These are phyloP conservation scores for Melanocharis versteri DNA, from an alignment of 2,113 vertebrate species.

Conservation along the genomic window DNA sequence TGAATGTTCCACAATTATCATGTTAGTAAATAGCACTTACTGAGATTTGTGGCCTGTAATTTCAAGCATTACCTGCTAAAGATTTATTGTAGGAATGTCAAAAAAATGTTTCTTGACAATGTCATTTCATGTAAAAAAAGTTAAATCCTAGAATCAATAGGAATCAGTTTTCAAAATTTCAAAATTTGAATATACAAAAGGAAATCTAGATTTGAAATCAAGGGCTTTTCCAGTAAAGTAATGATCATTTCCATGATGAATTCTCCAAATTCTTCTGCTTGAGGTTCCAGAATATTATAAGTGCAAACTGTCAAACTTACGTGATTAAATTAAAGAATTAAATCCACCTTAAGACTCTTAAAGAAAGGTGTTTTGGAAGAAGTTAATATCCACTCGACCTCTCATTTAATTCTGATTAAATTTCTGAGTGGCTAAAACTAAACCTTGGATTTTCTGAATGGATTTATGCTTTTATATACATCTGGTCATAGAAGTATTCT, in stretches of 20 bases:
- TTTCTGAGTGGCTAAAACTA: neutral
- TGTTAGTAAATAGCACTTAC: constrained; percentile 69
- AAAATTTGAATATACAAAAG: neutral
- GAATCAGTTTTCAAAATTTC: neutral
- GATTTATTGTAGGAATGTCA: constrained; percentile 5
- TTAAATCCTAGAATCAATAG: neutral
- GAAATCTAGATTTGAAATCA: neutral
- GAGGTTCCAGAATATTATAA: neutral
- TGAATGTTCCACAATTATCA: constrained; percentile 69
- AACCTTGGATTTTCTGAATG: neutral
- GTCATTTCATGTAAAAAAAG: neutral
- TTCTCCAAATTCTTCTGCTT: neutral
- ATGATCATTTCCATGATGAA: neutral
- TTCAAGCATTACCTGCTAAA: constrained; percentile 55
- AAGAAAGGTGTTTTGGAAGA: neutral
- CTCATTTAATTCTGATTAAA: constrained; percentile 6
- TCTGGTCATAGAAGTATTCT: neutral
- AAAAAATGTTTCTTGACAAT: constrained; percentile 19
- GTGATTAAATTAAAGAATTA: neutral
- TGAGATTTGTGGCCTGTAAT: constrained; percentile 47
- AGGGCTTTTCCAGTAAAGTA: neutral
- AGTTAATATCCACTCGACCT: neutral
- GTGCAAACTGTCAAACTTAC: neutral
- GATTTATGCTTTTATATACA: neutral
- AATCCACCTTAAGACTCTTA: neutral